A percentile compares a stretch with the other conserved stretches of the same genome.
phyloP scores from a whole-genome alignment of 2,888 invertebrate species.

The Brachypalpus laphriformis region DNA sequence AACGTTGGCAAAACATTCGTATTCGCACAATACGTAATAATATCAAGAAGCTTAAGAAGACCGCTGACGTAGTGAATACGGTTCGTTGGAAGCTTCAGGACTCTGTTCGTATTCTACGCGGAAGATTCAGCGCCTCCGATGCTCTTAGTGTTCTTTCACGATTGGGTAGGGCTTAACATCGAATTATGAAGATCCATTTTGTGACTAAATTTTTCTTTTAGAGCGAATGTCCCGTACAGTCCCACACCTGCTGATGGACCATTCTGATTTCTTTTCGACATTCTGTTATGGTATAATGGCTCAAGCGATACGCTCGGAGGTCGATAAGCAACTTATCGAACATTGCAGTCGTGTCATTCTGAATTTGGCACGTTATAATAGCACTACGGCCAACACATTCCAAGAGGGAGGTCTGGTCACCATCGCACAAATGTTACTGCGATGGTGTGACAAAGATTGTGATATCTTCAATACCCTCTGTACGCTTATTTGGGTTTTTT shows the following conservation, averaged over 20 bases:
- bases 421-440: slow-evolving; percentile 86
- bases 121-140: slow-evolving; percentile 79
- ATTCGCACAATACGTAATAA: slow-evolving; percentile 78
- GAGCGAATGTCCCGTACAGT: slow-evolving; percentile 82
- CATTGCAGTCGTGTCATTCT: slow-evolving; percentile 85
- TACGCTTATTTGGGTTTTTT: slow-evolving; percentile 88
- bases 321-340: slow-evolving; percentile 82
- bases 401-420: slow-evolving; percentile 85
- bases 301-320: slow-evolving; percentile 82
- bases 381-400: slow-evolving; percentile 86
- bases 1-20: slow-evolving; percentile 77
- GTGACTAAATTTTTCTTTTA: slow-evolving; percentile 58
- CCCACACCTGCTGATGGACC: slow-evolving; percentile 80
- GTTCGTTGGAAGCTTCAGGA: slow-evolving; percentile 79
- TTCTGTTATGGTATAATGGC: slow-evolving; percentile 83
- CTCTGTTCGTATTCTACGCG: slow-evolving; percentile 79
- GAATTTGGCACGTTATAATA: slow-evolving; percentile 86
- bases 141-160: slow-evolving; percentile 79
- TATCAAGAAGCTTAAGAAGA: slow-evolving; percentile 77
- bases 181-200: neutral
- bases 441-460: slow-evolving; percentile 87
- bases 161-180: slow-evolving; percentile 77
- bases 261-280: slow-evolving; percentile 81
- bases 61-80: slow-evolving; percentile 77
- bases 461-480: slow-evolving; percentile 86